phyloP scores from a whole-genome alignment of 1,140 invertebrate species.

The Atta texana region DNA sequence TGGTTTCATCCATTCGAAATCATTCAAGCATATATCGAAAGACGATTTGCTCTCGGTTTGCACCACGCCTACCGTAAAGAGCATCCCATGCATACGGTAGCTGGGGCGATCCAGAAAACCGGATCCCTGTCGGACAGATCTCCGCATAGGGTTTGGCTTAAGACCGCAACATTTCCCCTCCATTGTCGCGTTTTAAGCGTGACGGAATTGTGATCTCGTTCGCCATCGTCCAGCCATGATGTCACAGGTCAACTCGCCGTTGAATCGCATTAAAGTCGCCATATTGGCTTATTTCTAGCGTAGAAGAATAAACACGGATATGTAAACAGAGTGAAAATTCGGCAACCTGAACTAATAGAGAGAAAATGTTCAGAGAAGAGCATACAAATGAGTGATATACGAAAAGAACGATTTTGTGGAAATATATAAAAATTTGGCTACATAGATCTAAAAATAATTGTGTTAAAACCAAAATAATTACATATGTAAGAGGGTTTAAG shows the following conservation, averaged over 20 bases:
- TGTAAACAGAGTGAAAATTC: constrained; percentile 10
- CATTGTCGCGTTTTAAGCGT: constrained; percentile 52
- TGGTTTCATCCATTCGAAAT: constrained; percentile 76
- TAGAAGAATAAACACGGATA: constrained; percentile 13
- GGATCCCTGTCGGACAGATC: constrained; percentile 64
- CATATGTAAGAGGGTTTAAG: too few relatives aligned
- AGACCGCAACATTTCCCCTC: constrained; percentile 76
- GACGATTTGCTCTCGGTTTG: constrained; percentile 76
- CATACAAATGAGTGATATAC: too few relatives aligned
- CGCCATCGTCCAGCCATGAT: constrained; percentile 41
- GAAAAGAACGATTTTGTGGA: too few relatives aligned
- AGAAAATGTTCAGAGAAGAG: not conserved
- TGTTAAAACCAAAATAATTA: too few relatives aligned
- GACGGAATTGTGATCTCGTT: constrained; percentile 37
- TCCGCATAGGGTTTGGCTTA: constrained; percentile 76
- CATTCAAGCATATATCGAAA: constrained; percentile 79
- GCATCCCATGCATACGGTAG: constrained; percentile 33
- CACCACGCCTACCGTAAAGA: constrained; percentile 75
- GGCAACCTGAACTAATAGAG: not conserved
- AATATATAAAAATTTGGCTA: too few relatives aligned
- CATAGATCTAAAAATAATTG: too few relatives aligned
- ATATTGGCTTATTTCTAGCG: constrained; percentile 39
- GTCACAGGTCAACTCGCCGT: constrained; percentile 47
- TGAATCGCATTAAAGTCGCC: constrained; percentile 60
- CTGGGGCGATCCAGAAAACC: constrained; percentile 68